Base-by-base conservation (phyloP, 1,140 invertebrate genomes). In the Bathynomus jamesi region DNA sequence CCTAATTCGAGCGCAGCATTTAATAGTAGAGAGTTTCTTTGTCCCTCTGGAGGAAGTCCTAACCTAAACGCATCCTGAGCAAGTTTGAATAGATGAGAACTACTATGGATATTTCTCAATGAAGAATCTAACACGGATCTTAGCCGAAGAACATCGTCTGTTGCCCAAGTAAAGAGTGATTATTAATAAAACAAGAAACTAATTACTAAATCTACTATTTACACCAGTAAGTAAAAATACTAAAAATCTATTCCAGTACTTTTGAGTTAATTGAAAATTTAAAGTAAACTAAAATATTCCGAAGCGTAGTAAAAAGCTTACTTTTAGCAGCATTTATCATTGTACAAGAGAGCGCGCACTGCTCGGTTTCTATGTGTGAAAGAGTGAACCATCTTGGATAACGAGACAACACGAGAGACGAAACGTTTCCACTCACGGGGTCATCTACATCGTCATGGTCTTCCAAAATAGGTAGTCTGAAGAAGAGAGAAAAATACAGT, bases 31-130 rank as follows among this genome's bases (percentile, higher is more conserved):
- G 77, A 69, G 73, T 82, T 79, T 40, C 81, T 77, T 32, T 73
- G 76, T 29, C 77, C 75, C 79, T 89, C 85, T 10, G 88, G 85
- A 17, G 90, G 90, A 30, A 90, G 89, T 61, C 90, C 90, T 80
- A 91, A 90, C 28, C 90, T 86, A 82, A 92, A 89, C 28, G 90
- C 89, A 83, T 93, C 91, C 82, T 92, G 90, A 65, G 91, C 91
- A 29, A 93, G 82, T 76, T 91, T 90, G 83, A 92, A 93, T 73
- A 94, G 84, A 82, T 92, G 91, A 17, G 90, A 89, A 3, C 90
- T 90, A 80, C 88, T 90, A 78, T 92, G 90, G 73, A 94, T 91
- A 83, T 92, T 90, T 53, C 87, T 83, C 80, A 91, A 89, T 17
- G 90, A 88, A 61, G 90, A 89, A 78, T 90, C 90, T 46, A 93